Evolutionary conservation across 2,113 vertebrate genomes (phyloP).

Genomic region (Anser brachyrhynchus): DNA sequence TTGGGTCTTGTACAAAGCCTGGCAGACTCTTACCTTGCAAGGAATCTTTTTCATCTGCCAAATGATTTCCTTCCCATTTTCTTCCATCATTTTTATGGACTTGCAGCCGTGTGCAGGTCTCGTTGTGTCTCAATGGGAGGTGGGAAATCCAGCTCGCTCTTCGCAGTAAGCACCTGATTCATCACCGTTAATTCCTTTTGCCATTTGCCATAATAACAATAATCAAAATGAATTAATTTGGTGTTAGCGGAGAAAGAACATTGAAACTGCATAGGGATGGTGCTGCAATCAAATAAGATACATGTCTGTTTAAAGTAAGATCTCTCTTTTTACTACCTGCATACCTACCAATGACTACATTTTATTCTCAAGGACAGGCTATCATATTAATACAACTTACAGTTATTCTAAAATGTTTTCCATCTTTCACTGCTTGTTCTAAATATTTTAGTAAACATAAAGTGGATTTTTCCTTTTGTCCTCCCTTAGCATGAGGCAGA

Average conservation of each 20-base stretch:
- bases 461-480: neutral
- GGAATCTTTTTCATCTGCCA: neutral
- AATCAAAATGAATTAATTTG: conserved; percentile 66
- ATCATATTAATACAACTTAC: neutral
- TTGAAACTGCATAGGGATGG: conserved; percentile 30
- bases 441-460: conserved; percentile 56
- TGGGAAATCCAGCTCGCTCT: neutral
- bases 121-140: neutral
- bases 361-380: conserved; percentile 1
- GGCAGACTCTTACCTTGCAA: neutral
- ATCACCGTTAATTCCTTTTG: conserved; percentile 27
- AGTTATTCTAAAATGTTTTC: conserved; percentile 9
- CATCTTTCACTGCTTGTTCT: conserved; percentile 11
- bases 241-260: conserved; percentile 22
- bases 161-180: neutral
- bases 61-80: neutral
- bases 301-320: neutral
- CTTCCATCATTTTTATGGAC: conserved; percentile 29
- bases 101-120: neutral
- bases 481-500: conserved; percentile 16
- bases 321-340: conserved; percentile 48
- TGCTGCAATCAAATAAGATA: conserved; percentile 36
- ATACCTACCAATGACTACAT: neutral
- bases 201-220: conserved; percentile 43
- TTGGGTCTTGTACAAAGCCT: neutral